Conservation (phyloP, 1,140 invertebrate genomes). For the Lucilia cuprina region DNA sequence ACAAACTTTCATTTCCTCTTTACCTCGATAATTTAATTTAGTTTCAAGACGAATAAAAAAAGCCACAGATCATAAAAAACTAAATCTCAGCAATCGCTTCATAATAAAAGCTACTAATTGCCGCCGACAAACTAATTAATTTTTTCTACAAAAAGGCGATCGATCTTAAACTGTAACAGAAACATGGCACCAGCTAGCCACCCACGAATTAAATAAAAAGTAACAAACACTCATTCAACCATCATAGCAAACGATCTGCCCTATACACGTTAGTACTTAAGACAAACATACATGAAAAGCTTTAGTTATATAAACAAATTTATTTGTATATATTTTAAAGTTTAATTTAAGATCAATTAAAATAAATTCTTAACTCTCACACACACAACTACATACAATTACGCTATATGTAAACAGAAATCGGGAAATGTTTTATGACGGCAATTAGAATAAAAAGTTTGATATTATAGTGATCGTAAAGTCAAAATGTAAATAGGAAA, state of each 20-base stretch:
- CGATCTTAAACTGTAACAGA: background rate
- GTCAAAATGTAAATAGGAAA: background rate
- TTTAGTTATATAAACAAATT: background rate
- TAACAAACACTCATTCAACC: background rate
- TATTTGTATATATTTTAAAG: background rate
- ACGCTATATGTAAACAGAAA: background rate
- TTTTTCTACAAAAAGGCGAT: background rate
- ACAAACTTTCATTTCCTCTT: background rate
- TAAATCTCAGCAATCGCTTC: background rate
- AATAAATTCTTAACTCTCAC: background rate
- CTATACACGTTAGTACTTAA: background rate
- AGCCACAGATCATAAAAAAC: background rate
- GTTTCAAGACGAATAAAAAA: background rate
- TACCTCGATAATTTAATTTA: background rate
- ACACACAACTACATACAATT: too few species aligned
- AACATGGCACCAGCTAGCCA: background rate
- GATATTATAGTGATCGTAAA: background rate
- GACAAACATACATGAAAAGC: background rate
- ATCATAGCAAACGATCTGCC: too few species aligned
- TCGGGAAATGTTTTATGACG: background rate
- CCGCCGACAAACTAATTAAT: slow-evolving; percentile 3
- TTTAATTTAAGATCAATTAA: background rate
- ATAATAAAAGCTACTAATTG: background rate
- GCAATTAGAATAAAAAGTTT: background rate
- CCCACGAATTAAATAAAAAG: background rate